phyloP scores from a whole-genome alignment of 2,888 invertebrate species.

The Euplagia quadripunctaria region DNA sequence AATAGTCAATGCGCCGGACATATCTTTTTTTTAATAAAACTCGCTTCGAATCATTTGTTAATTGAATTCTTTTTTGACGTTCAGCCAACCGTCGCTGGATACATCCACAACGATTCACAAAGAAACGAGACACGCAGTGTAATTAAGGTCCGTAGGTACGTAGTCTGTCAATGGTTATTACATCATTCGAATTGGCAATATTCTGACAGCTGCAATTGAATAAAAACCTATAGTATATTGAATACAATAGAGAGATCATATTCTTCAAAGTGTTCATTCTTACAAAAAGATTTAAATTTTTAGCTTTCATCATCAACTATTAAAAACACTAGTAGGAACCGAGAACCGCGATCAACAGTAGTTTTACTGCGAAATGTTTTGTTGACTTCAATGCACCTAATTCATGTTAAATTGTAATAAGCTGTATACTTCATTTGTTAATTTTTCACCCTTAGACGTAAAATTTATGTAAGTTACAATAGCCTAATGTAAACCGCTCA shows the following conservation, averaged over 20 bases:
- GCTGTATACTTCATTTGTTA: too few relatives aligned
- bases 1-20: not conserved
- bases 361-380: too few relatives aligned
- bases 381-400: too few relatives aligned
- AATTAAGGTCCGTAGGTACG: constrained; percentile 2
- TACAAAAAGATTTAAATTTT: too few relatives aligned
- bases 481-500: too few relatives aligned
- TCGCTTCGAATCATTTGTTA: constrained; percentile 1
- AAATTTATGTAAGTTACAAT: too few relatives aligned
- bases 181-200: not conserved
- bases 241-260: not conserved
- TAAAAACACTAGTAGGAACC: too few relatives aligned
- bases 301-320: too few relatives aligned
- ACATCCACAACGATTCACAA: constrained; percentile 8
- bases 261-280: not conserved
- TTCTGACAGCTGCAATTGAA: not conserved
- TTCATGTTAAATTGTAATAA: too few relatives aligned
- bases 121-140: not conserved
- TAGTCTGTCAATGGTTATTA: constrained; percentile 2
- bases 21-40: constrained; percentile 9
- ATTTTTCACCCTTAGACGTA: too few relatives aligned
- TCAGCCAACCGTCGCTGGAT: constrained; percentile 6
- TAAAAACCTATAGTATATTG: not conserved
- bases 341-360: too few relatives aligned
- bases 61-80: constrained; percentile 7